phyloP scores from a whole-genome alignment of 92 coral and sea anemone species.

The Porites divaricata region DNA sequence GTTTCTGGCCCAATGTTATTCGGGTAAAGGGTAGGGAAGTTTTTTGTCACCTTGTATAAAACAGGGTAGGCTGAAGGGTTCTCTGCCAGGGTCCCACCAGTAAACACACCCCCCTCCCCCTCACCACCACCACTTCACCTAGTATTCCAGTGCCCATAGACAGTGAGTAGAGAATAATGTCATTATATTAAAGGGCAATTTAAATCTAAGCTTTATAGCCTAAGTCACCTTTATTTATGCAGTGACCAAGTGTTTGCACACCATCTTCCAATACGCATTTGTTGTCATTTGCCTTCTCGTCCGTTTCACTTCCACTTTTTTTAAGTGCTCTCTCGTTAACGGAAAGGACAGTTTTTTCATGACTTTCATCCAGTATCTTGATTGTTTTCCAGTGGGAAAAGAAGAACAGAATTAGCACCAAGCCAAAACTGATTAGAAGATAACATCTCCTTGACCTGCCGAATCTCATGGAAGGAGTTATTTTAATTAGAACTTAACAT shows the following conservation, averaged over 20 bases:
- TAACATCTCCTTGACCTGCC: constrained; percentile 11
- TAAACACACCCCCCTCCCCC: no score
- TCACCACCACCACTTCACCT: no score
- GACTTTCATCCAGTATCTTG: constrained; percentile 24
- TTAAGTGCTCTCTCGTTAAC: background rate
- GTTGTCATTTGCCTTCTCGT: background rate
- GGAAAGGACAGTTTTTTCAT: no score
- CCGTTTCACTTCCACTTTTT: background rate
- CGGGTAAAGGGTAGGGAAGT: no score
- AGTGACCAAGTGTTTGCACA: constrained; percentile 21
- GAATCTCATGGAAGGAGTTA: constrained; percentile 24
- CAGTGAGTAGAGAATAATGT: no score
- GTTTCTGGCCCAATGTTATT: no score
- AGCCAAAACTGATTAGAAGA: constrained; percentile 23
- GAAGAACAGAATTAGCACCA: constrained; percentile 20
- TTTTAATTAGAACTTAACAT: background rate
- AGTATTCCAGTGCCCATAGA: no score
- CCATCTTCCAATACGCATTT: constrained; percentile 22
- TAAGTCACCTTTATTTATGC: constrained; percentile 32
- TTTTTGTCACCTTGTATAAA: no score
- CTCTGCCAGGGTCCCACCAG: no score
- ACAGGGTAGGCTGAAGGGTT: no score
- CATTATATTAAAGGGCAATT: no score
- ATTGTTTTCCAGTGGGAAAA: constrained; percentile 43
- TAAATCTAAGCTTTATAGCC: no score